Evolutionary conservation across 2,888 invertebrate genomes (phyloP).

Genomic region (Drosophila demipolita): DNA sequence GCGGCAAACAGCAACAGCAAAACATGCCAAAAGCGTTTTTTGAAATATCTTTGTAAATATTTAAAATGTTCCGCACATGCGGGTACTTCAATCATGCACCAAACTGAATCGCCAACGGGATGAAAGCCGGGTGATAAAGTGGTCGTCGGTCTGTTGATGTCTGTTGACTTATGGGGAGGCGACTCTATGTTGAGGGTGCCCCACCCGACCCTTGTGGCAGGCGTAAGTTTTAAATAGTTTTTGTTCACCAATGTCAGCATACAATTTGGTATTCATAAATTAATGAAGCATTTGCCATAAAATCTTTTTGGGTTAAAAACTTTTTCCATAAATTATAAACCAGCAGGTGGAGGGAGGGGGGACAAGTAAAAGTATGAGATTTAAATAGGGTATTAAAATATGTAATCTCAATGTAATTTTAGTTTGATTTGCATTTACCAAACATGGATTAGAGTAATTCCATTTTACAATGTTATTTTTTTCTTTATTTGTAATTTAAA

Average conservation of each 20-base stretch:
- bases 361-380: constrained; percentile 31
- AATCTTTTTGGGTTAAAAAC: constrained; percentile 55
- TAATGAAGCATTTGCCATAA: constrained; percentile 65
- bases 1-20: constrained; percentile 55
- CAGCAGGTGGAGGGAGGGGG: not conserved
- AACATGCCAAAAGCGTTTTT: constrained; percentile 79
- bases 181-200: constrained; percentile 13
- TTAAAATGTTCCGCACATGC: constrained; percentile 79
- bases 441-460: constrained; percentile 22
- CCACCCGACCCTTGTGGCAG: constrained; percentile 33
- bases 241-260: constrained; percentile 68
- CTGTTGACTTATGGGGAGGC: constrained; percentile 30
- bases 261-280: constrained; percentile 79
- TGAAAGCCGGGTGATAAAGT: constrained; percentile 16
- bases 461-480: constrained; percentile 18
- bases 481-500: constrained; percentile 19
- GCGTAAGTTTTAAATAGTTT: constrained; percentile 77
- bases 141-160: constrained; percentile 39
- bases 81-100: constrained; percentile 77
- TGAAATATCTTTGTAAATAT: constrained; percentile 81
- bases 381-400: constrained; percentile 54
- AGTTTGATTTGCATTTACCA: constrained; percentile 6
- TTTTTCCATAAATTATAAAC: constrained; percentile 70
- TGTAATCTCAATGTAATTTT: constrained; percentile 62
- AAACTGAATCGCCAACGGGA: constrained; percentile 62